A percentile compares a stretch with the other conserved stretches of the same genome.
phyloP scores from a whole-genome alignment of 2,888 invertebrate genomes.

The Drosophila lacicola region DNA sequence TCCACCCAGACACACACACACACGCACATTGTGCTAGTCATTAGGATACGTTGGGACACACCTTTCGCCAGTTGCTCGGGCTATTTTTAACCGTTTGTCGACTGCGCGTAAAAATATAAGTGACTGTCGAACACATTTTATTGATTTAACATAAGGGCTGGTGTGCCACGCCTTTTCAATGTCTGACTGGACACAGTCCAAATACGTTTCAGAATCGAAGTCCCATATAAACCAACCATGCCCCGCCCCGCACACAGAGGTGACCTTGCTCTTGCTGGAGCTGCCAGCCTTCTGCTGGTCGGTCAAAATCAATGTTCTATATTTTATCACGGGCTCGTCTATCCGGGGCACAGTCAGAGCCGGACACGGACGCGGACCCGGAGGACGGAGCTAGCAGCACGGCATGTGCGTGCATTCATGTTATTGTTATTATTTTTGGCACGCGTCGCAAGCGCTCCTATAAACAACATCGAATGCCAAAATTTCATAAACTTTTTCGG shows the following conservation, averaged over 20 bases:
- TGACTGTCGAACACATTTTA: conserved; percentile 63
- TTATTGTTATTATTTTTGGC: conserved; percentile 78
- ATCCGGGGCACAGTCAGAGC: conserved; percentile 15
- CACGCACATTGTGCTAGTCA: conserved; percentile 10
- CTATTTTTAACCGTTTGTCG: conserved; percentile 64
- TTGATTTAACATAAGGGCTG: conserved; percentile 59
- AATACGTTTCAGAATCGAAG: conserved; percentile 5
- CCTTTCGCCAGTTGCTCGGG: conserved; percentile 32
- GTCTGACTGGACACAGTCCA: conserved; percentile 53
- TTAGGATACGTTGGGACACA: conserved; percentile 38
- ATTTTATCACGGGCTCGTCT: conserved; percentile 60
- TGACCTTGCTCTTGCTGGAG: conserved; percentile 35
- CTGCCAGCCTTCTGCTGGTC: conserved; percentile 20
- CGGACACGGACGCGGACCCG: conserved; percentile 7
- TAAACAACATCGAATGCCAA: conserved; percentile 66
- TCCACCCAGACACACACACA: background rate
- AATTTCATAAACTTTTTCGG: conserved; percentile 65
- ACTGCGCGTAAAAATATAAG: conserved; percentile 68
- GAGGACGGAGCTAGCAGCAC: background rate
- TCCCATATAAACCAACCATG: conserved; percentile 8
- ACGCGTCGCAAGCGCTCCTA: conserved; percentile 72
- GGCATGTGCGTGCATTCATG: conserved; percentile 47
- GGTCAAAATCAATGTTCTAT: conserved; percentile 75
- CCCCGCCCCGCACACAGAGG: conserved; percentile 8
- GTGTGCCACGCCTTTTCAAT: conserved; percentile 44